These are phyloP conservation scores for Piezodorus guildinii DNA, from an alignment of 1,140 invertebrate species.

Conservation along the genomic window DNA sequence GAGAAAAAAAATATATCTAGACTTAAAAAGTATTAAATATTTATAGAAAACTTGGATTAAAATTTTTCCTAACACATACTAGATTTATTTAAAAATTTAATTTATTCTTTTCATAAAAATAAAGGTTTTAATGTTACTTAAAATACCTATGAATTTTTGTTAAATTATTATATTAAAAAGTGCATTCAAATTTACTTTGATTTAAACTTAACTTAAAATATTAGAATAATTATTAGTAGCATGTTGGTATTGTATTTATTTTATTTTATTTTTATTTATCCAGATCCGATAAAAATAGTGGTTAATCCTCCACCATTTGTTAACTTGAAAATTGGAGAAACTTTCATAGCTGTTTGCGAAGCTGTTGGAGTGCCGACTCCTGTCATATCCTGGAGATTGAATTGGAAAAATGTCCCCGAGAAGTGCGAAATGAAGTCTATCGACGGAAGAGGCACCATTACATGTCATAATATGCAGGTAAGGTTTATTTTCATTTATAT, in stretches of 20 bases:
- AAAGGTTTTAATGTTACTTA: too few relatives aligned
- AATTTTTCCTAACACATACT: too few relatives aligned
- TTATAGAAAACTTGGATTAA: too few relatives aligned
- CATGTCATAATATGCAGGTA: constrained; percentile 60
- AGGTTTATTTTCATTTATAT: background rate
- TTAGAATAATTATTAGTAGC: too few relatives aligned
- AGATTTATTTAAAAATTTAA: too few relatives aligned
- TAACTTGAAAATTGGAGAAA: constrained; percentile 52
- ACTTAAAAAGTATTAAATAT: too few relatives aligned
- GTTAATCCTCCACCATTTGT: constrained; percentile 57
- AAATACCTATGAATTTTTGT: too few relatives aligned
- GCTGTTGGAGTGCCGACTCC: constrained; percentile 83
- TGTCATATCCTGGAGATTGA: constrained; percentile 86
- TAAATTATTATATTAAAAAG: too few relatives aligned
- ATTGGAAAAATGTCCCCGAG: constrained; percentile 90
- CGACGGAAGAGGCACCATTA: constrained; percentile 69
- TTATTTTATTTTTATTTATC: background rate
- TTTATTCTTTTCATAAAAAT: too few relatives aligned
- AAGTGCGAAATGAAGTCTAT: constrained; percentile 65
- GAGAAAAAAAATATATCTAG: too few relatives aligned
- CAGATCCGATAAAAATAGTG: constrained; percentile 47
- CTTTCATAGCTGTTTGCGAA: constrained; percentile 67
- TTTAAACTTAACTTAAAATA: too few relatives aligned
- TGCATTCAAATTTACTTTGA: too few relatives aligned
- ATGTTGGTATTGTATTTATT: background rate